phyloP scores from a whole-genome alignment of 2,888 invertebrate genomes.

The Nudaria mundana region DNA sequence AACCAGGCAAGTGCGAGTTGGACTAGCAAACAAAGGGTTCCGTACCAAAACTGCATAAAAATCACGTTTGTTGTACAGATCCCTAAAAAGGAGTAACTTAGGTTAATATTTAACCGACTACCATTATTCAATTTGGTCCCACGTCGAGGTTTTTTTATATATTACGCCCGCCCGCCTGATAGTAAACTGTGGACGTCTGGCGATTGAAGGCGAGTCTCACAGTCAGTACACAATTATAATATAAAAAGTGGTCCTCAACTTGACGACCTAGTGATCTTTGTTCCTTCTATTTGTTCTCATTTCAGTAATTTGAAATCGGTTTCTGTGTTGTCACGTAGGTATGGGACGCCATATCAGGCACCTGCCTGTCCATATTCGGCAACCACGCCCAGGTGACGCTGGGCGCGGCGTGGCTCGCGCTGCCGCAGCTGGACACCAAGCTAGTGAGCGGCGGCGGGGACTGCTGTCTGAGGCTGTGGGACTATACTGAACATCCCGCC shows the following conservation, averaged over 20 bases:
- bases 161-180: too few relatives aligned
- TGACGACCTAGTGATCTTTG: background rate
- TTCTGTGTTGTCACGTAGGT: conserved; percentile 38
- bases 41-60: too few relatives aligned
- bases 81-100: too few relatives aligned
- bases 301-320: background rate
- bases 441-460: conserved; percentile 86
- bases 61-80: too few relatives aligned
- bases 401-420: conserved; percentile 84
- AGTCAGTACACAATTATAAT: too few relatives aligned
- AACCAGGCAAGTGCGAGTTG: too few relatives aligned
- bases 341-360: conserved; percentile 48
- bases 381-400: conserved; percentile 80
- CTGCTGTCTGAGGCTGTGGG: conserved; percentile 85
- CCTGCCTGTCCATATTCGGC: conserved; percentile 80
- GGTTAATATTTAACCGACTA: too few relatives aligned
- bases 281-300: background rate
- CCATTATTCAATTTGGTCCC: too few relatives aligned
- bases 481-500: conserved; percentile 67
- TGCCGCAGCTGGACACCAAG: conserved; percentile 74
- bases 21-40: too few relatives aligned
- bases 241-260: too few relatives aligned
- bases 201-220: too few relatives aligned
- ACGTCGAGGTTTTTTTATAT: too few relatives aligned
- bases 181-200: background rate